These are phyloP conservation scores for Apis cerana DNA, from an alignment of 1,140 invertebrate genomes.

Conservation along the genomic window DNA sequence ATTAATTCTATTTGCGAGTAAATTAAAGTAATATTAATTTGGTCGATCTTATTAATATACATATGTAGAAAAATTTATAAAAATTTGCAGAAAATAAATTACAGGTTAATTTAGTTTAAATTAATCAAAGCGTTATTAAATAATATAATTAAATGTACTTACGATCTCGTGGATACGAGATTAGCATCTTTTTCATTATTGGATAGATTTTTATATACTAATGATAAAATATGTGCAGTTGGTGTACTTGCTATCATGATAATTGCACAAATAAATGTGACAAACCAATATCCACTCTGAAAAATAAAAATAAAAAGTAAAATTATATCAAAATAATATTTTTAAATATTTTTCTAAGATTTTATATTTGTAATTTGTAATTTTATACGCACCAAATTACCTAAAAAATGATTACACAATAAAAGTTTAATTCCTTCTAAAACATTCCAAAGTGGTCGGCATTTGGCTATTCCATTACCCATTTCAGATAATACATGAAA, in stretches of 20 bases:
- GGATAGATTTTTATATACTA: constrained; percentile 69
- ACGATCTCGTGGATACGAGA: constrained; percentile 71
- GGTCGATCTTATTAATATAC: no score
- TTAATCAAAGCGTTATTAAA: neutral
- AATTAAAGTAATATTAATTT: no score
- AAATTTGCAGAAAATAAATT: no score
- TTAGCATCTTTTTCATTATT: constrained; percentile 61
- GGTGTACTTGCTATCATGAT: constrained; percentile 78
- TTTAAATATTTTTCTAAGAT: neutral
- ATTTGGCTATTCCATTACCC: constrained; percentile 84
- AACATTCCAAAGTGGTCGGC: constrained; percentile 87
- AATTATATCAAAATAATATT: neutral
- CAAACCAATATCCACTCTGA: constrained; percentile 84
- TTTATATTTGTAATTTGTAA: no score
- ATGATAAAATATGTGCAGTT: constrained; percentile 74
- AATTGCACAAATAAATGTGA: constrained; percentile 73
- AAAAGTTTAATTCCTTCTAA: constrained; percentile 84
- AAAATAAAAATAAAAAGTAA: constrained; percentile 49
- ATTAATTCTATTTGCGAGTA: no score
- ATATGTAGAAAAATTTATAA: no score
- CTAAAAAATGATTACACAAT: constrained; percentile 87
- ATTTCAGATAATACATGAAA: constrained; percentile 85
- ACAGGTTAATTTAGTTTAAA: neutral
- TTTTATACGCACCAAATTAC: constrained; percentile 83
- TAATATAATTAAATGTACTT: constrained; percentile 44